Percentiles rank a stretch among this genome's conserved stretches.
Conservation (phyloP, 2,888 invertebrate genomes). For the Noctua janthina region DNA sequence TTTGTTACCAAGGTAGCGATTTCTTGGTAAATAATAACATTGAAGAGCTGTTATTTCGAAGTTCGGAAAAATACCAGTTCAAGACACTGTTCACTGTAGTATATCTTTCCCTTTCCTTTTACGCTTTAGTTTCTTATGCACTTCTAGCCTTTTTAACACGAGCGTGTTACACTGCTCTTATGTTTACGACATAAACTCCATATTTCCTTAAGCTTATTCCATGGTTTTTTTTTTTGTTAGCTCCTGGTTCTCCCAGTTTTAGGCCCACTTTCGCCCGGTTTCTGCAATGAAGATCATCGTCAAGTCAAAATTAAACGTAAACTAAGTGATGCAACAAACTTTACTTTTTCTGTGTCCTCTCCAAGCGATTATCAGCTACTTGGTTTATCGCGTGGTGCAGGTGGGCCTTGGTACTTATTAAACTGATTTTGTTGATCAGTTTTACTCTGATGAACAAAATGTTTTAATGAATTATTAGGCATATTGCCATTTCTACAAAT, state of each 20-base stretch:
- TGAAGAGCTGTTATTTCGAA: background rate
- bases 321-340: background rate
- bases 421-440: background rate
- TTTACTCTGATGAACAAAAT: background rate
- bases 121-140: background rate
- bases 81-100: background rate
- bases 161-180: background rate
- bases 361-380: background rate
- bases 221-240: background rate
- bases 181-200: background rate
- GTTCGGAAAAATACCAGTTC: conserved; percentile 2
- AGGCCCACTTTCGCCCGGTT: background rate
- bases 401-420: background rate
- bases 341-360: background rate
- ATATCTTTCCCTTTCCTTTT: background rate
- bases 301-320: background rate
- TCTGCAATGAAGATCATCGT: background rate
- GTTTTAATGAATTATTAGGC: too few species aligned
- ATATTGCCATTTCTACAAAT: too few species aligned
- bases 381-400: background rate
- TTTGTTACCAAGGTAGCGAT: conserved; percentile 29
- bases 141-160: background rate
- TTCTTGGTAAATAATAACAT: conserved; percentile 22
- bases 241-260: background rate
- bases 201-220: background rate